These are phyloP conservation scores for Himalopsyche anomala DNA, from an alignment of 2,888 invertebrate genomes.

Conservation along the genomic window DNA sequence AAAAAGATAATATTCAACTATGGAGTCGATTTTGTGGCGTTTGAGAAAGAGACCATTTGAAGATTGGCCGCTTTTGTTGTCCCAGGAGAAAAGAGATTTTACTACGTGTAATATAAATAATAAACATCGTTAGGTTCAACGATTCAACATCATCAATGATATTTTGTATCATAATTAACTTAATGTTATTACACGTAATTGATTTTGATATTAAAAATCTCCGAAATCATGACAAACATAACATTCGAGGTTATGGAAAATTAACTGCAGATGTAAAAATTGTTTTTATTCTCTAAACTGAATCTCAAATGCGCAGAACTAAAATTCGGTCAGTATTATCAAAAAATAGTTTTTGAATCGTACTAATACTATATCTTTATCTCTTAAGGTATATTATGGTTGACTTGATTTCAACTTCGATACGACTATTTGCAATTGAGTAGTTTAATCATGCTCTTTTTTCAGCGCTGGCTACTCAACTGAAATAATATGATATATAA, in stretches of 20 bases:
- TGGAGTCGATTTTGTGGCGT: no score
- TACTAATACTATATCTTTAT: not conserved
- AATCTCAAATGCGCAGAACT: not conserved
- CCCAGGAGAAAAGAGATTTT: no score
- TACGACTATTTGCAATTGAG: not conserved
- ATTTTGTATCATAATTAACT: no score
- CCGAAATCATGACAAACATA: not conserved
- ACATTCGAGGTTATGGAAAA: not conserved
- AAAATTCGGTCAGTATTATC: slow-evolving; percentile 9
- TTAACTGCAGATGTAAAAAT: not conserved
- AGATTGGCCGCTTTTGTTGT: no score
- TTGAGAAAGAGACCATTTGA: no score
- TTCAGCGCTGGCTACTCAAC: not conserved
- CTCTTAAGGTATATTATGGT: slow-evolving; percentile 46
- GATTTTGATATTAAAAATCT: not conserved
- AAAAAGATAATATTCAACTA: no score
- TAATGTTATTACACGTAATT: no score
- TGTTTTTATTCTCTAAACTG: not conserved
- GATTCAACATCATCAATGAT: no score
- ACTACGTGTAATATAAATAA: no score
- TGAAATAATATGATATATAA: no score
- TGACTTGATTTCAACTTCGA: not conserved
- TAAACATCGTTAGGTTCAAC: no score
- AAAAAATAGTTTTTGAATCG: slow-evolving; percentile 14
- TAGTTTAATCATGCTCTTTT: not conserved